Evolutionary conservation across 2,113 vertebrate genomes (phyloP).

Genomic region (Paramormyrops kingsleyae): DNA sequence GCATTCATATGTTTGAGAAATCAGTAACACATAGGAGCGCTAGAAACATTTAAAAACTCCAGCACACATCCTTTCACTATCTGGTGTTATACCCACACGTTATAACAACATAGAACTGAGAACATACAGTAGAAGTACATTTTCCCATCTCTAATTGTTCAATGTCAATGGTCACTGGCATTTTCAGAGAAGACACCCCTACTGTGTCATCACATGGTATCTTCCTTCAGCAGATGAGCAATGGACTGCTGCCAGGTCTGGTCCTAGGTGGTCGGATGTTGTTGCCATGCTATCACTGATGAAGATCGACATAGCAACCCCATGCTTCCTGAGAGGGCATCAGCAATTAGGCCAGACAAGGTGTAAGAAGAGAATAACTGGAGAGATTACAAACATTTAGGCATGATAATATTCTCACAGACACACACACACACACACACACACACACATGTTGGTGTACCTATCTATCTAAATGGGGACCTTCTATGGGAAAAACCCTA

Average conservation of each 20-base stretch:
- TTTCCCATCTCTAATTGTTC: not conserved
- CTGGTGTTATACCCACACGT: not conserved
- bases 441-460: not conserved
- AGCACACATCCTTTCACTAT: not conserved
- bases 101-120: not conserved
- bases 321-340: constrained; percentile 32
- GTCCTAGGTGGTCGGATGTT: constrained; percentile 34
- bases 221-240: constrained; percentile 43
- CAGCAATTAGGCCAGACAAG: constrained; percentile 36
- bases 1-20: not conserved
- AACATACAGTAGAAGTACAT: not conserved
- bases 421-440: not conserved
- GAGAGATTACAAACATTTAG: not conserved
- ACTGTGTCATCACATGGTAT: constrained; percentile 44
- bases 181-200: constrained; percentile 1
- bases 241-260: constrained; percentile 46
- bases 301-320: constrained; percentile 36
- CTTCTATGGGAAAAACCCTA: too few species aligned
- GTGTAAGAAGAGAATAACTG: constrained; percentile 11
- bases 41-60: not conserved
- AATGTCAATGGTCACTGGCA: not conserved
- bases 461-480: too few species aligned
- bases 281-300: constrained; percentile 31
- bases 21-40: not conserved
- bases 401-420: not conserved